A percentile compares a stretch with the other conserved stretches of the same genome.
These are phyloP conservation scores for Anolis carolinensis DNA, from an alignment of 2,113 vertebrate genomes.

Conservation along the genomic window DNA sequence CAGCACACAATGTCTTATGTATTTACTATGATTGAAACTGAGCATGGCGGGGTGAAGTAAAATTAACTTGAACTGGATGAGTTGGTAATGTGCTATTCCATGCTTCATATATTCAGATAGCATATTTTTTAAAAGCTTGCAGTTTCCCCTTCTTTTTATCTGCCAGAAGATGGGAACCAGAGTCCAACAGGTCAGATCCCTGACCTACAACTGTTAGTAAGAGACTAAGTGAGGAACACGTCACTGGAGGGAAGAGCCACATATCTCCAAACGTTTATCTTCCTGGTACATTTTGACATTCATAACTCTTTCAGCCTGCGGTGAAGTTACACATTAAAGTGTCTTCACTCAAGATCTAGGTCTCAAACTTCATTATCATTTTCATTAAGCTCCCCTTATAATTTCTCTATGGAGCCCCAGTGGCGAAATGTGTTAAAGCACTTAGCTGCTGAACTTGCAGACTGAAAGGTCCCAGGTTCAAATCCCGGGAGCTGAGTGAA, in stretches of 20 bases:
- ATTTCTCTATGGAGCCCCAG: too few relatives aligned
- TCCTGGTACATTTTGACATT: background rate
- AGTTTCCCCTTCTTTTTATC: background rate
- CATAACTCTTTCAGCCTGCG: background rate
- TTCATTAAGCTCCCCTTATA: background rate
- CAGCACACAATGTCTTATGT: background rate
- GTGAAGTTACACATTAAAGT: background rate
- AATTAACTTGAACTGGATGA: background rate
- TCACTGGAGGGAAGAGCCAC: background rate
- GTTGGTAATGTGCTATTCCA: background rate
- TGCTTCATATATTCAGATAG: too few relatives aligned
- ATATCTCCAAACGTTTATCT: background rate
- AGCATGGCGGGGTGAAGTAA: background rate
- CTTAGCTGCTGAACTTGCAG: too few relatives aligned
- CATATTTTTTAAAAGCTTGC: background rate
- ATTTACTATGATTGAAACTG: background rate
- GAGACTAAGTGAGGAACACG: background rate
- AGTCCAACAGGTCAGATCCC: too few relatives aligned
- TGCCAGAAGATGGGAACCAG: background rate
- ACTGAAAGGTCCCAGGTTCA: too few relatives aligned
- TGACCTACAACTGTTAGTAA: background rate
- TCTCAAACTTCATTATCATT: too few relatives aligned
- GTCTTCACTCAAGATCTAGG: background rate
- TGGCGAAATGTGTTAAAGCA: too few relatives aligned
- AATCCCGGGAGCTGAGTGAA: too few relatives aligned